These are phyloP conservation scores for Chesias legatella DNA, from an alignment of 2,888 invertebrate genomes.

Conservation along the genomic window DNA sequence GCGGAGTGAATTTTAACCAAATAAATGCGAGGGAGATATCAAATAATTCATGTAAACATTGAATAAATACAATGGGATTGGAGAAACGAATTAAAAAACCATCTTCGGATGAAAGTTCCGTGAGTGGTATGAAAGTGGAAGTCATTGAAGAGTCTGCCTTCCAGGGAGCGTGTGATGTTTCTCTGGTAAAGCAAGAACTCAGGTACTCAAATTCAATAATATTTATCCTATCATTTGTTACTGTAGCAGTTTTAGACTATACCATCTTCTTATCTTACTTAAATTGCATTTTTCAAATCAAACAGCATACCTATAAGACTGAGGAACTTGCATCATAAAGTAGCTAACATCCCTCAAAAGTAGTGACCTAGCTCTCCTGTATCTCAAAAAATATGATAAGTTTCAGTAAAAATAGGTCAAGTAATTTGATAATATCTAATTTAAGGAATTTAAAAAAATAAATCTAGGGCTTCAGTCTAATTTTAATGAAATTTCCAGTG, in stretches of 20 bases:
- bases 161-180: constrained; percentile 21
- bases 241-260: no score
- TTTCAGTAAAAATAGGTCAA: no score
- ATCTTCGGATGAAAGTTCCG: constrained; percentile 16
- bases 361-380: no score
- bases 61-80: constrained; percentile 27
- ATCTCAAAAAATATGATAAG: no score
- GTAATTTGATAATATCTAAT: no score
- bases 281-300: no score
- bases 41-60: constrained; percentile 25
- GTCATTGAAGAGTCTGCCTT: constrained; percentile 31
- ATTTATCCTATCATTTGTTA: neutral
- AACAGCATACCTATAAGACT: no score
- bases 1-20: constrained; percentile 20
- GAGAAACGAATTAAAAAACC: constrained; percentile 26
- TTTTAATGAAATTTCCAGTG: constrained; percentile 17
- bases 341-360: no score
- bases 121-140: constrained; percentile 33
- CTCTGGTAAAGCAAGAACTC: constrained; percentile 28
- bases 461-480: no score
- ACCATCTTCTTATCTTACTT: no score
- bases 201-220: constrained; percentile 17
- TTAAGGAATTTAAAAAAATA: no score
- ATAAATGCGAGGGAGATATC: constrained; percentile 34
- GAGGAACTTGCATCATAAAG: no score